phyloP scores from a whole-genome alignment of 2,888 invertebrate genomes.

The Callosobruchus maculatus region DNA sequence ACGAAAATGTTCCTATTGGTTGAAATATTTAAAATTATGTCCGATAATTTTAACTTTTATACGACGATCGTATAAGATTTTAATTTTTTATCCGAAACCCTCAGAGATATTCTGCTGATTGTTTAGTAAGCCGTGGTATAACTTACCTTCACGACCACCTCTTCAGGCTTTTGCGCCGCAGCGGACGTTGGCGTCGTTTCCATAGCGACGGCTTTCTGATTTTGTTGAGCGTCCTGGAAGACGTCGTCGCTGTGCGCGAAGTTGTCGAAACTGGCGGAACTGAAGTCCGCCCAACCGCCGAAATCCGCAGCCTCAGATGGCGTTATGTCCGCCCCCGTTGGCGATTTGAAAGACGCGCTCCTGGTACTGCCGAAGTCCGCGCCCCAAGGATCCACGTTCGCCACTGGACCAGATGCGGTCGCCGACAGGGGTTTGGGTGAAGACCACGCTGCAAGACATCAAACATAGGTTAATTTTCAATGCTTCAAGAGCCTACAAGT shows the following conservation, averaged over 20 bases:
- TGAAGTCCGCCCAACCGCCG: slow-evolving; percentile 50
- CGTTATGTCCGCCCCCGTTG: slow-evolving; percentile 8
- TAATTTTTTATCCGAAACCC: too few relatives aligned
- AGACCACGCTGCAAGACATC: slow-evolving; percentile 42
- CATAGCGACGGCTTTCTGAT: background rate
- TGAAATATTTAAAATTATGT: too few relatives aligned
- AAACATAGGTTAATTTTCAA: too few relatives aligned
- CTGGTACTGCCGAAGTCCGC: slow-evolving; percentile 9
- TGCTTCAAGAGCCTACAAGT: too few relatives aligned
- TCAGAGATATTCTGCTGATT: too few relatives aligned
- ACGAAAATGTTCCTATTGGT: too few relatives aligned
- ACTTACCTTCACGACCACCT: background rate
- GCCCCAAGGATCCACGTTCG: slow-evolving; percentile 40
- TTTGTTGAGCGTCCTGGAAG: slow-evolving; percentile 3
- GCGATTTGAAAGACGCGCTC: background rate
- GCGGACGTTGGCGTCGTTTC: background rate
- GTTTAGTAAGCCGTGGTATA: slow-evolving; percentile 31
- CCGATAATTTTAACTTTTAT: too few relatives aligned
- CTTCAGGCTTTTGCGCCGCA: background rate
- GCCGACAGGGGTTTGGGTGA: slow-evolving; percentile 27
- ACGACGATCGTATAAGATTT: too few relatives aligned
- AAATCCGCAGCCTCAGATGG: background rate
- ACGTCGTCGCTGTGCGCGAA: slow-evolving; percentile 21
- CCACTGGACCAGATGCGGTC: slow-evolving; percentile 6
- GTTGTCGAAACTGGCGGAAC: slow-evolving; percentile 38